Evolutionary conservation across 2,888 invertebrate genomes (phyloP), one percentile per base, ranked within the genome.

Genomic region (Tipula lateralis): DNA sequence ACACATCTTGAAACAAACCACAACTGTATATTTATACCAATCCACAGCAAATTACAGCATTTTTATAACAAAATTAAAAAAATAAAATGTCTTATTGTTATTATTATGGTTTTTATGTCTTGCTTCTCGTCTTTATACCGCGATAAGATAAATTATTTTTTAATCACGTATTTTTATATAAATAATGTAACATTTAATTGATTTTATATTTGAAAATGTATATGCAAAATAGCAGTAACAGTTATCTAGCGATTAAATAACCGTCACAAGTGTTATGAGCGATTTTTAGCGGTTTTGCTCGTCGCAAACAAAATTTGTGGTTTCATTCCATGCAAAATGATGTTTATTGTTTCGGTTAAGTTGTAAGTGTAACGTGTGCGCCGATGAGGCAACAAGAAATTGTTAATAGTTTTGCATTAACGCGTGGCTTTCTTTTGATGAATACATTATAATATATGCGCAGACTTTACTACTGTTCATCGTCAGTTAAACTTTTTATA

Each of bases 181-280:
- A n/a, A 44, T 66, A 66, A 66, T 66, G 66, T 66, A 66, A 66
- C 66, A 66, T 66, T 66, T 66, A 66, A 66, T 66, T 66, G 66
- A 12, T 66, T 66, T 24, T 66, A 24, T 12, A 24, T 66, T 66
- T 66, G 24, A 9, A 39, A 39, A 13, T n/a, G n/a, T n/a, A n/a
- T 39, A 19, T 66, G 66, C 66, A 66, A 66, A 44, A 44, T 44
- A 66, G 66, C 50, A 16, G 39, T 39, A 9, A 36, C n/a, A 39
- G n/a, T 4, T 39, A 44, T 2, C 3, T 44, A 2, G 9, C 24
- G 24, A 24, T 66, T 66, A 44, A 44, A 66, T 66, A 66, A 66
- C 66, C 66, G 24, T 24, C 66, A 66, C 16, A 16, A 36, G 44
- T 4, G 44, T 6, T 4, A 4, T 44, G 16, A 16, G 16, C 44